Evolutionary conservation across 2,888 invertebrate genomes (phyloP).

Genomic region (Melipona bicolor): DNA sequence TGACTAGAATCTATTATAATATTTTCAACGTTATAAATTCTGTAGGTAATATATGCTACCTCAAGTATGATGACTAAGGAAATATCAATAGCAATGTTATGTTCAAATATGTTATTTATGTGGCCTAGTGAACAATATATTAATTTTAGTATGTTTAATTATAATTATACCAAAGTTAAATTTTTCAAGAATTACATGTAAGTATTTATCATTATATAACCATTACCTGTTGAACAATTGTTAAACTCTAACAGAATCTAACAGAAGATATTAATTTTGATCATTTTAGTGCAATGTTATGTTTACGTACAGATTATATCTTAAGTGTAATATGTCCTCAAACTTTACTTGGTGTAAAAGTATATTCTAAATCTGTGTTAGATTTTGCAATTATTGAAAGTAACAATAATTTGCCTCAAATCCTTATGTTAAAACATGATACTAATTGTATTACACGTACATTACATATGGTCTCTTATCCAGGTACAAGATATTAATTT

Average conservation of each 20-base stretch:
- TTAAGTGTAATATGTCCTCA: conserved; percentile 73
- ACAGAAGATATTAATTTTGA: background rate
- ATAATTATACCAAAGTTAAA: conserved; percentile 71
- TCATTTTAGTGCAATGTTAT: conserved; percentile 72
- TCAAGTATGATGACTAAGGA: conserved; percentile 37
- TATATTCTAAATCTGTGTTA: conserved; percentile 67
- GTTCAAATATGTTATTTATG: conserved; percentile 63
- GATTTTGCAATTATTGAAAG: conserved; percentile 76
- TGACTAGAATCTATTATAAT: background rate
- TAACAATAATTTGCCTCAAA: conserved; percentile 65
- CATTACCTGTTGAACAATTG: too few relatives aligned
- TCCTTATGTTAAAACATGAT: conserved; percentile 71
- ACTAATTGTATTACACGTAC: conserved; percentile 38
- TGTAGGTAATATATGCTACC: conserved; percentile 65
- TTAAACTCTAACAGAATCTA: background rate
- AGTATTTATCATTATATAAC: conserved; percentile 19
- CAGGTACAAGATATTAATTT: conserved; percentile 69
- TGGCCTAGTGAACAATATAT: conserved; percentile 69
- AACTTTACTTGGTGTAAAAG: conserved; percentile 74
- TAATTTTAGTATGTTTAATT: conserved; percentile 54
- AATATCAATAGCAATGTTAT: conserved; percentile 68
- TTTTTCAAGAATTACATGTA: conserved; percentile 72
- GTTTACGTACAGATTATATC: conserved; percentile 72
- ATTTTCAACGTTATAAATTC: conserved; percentile 19
- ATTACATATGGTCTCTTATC: conserved; percentile 75